Base-by-base conservation (phyloP, 1,140 invertebrate species). In the Zelostemma sp. region DNA sequence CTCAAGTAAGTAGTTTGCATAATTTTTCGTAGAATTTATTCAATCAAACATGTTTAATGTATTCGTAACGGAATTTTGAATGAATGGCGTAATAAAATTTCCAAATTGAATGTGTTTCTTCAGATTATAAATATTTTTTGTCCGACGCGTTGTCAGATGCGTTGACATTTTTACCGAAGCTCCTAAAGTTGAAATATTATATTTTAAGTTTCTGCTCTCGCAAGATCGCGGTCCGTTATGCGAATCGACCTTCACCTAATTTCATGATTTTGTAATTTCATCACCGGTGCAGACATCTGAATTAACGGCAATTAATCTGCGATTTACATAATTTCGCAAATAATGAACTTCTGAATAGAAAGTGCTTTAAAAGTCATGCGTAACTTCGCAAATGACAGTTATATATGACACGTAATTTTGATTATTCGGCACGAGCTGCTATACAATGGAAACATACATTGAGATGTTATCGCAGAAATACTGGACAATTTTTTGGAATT, bases 181-280 rank as follows among this genome's bases (percentile, higher is more conserved):
- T 31, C 28, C 28, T 31, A 38, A 38, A 38, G 11, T 38, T 11
- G 9, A 4, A 2, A n/a, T n/a, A n/a, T n/a, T 2, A 38, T 38
- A 38, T 38, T 1, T 38, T 38, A 12, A 5, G 28, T 11, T 38
- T 11, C 9, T n/a, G n/a, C n/a, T n/a, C n/a, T 38, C 14, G 14
- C 35, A 12, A 3, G 35, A 38, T 38, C 35, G 54, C 38, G 50
- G 49, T 71, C 59, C 47, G 64, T 75, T 71, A 73, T 67, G 67
- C 40, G 54, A 38, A 16, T 68, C 64, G 68, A 78, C 78, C 78
- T 80, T 80, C 75, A 80, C 78, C 78, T 63, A 61, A 57, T 73
- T 80, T 78, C 61, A 51, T 60, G 40, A 12, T 31, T 38, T 38
- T 38, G 9, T 38, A n/a, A 38, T 12, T 38, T 38, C 2, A 11